phyloP scores from a whole-genome alignment of 1,140 invertebrate genomes.

The Melitaea cinxia region DNA sequence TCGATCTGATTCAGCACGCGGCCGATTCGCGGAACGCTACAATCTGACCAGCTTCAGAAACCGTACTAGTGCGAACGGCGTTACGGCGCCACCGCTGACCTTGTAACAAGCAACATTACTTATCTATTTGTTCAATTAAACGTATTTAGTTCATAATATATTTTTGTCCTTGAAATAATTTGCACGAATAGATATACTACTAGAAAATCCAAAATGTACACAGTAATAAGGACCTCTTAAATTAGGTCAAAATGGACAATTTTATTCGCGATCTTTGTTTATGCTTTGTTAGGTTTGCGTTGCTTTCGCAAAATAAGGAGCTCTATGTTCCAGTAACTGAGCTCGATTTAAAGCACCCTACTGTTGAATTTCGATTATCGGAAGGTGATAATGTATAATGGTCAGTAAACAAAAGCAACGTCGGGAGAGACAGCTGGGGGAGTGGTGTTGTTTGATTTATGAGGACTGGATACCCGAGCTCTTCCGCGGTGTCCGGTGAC shows the following conservation, averaged over 20 bases:
- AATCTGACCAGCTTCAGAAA: constrained; percentile 17
- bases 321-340: neutral
- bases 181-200: neutral
- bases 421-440: constrained; percentile 52
- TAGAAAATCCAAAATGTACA: neutral
- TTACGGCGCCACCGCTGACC: constrained; percentile 22
- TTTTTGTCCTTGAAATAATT: neutral
- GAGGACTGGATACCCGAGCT: constrained; percentile 63
- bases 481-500: constrained; percentile 71
- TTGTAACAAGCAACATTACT: constrained; percentile 26
- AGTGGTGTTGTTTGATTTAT: constrained; percentile 69
- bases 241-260: neutral
- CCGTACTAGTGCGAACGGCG: constrained; percentile 20
- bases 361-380: constrained; percentile 43
- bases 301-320: neutral
- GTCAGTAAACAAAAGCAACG: constrained; percentile 62
- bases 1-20: constrained; percentile 69
- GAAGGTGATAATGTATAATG: constrained; percentile 50
- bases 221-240: no score
- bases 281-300: neutral
- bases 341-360: neutral
- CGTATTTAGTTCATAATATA: neutral
- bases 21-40: constrained; percentile 36
- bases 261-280: neutral
- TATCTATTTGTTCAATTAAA: constrained; percentile 5